Evolutionary conservation across 2,888 invertebrate species (phyloP).

Genomic region (Mantis religiosa): DNA sequence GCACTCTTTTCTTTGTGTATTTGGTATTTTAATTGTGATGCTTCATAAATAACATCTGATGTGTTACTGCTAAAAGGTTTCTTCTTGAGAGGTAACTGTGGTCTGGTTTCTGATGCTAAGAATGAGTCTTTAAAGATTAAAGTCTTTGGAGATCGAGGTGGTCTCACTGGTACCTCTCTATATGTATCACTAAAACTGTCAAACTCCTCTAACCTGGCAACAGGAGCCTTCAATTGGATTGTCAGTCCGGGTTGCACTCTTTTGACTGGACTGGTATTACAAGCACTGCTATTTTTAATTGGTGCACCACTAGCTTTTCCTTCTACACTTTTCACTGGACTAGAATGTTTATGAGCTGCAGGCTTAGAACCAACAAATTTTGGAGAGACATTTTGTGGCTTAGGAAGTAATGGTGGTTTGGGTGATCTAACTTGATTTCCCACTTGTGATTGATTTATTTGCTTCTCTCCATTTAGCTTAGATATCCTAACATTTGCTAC

Average conservation of each 20-base stretch:
- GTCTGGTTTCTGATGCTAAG: neutral
- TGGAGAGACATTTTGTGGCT: slow-evolving; percentile 19
- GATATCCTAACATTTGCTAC: neutral
- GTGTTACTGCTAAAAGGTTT: neutral
- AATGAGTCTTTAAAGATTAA: slow-evolving; percentile 21
- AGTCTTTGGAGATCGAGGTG: slow-evolving; percentile 29
- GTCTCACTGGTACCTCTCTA: slow-evolving; percentile 19
- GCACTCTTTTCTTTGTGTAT: slow-evolving; percentile 7
- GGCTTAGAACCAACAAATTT: neutral
- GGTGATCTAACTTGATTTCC: neutral
- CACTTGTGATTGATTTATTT: neutral
- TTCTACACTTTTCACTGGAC: neutral
- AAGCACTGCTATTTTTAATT: too few relatives aligned
- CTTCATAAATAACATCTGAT: neutral
- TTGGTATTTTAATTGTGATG: neutral
- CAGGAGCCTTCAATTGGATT: slow-evolving; percentile 21
- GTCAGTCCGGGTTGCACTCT: neutral
- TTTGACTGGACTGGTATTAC: neutral
- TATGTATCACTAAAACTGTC: slow-evolving; percentile 7
- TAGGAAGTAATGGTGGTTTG: slow-evolving; percentile 27
- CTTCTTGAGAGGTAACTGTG: slow-evolving; percentile 12
- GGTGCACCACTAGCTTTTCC: neutral
- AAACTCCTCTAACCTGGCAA: slow-evolving; percentile 28
- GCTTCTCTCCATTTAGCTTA: neutral
- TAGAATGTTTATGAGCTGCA: neutral